phyloP scores from a whole-genome alignment of 1,140 invertebrate genomes.

The Saccostrea cuccullata region DNA sequence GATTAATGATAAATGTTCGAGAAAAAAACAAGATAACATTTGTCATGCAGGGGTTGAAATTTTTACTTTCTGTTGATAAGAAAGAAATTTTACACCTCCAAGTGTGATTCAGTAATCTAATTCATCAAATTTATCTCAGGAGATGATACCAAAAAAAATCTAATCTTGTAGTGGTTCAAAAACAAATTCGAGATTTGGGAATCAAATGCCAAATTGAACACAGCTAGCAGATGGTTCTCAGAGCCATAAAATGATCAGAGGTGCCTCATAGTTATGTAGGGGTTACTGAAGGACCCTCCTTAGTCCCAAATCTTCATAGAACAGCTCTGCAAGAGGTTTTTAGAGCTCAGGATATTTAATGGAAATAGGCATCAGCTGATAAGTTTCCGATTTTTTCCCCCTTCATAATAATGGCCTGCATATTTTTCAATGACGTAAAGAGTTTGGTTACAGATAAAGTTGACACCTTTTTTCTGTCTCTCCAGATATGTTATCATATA shows the following conservation, averaged over 20 bases:
- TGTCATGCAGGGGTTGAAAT: slow-evolving; percentile 6
- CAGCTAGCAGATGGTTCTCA: background rate
- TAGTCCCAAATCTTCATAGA: too few relatives aligned
- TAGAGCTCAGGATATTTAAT: background rate
- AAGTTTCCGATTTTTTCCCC: too few relatives aligned
- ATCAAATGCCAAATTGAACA: background rate
- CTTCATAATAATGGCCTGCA: background rate
- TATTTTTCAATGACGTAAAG: background rate
- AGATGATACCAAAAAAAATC: slow-evolving; percentile 20
- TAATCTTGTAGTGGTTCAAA: slow-evolving; percentile 22
- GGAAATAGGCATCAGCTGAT: background rate
- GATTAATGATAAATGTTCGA: background rate
- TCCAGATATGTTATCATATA: background rate
- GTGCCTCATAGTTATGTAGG: background rate
- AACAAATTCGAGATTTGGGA: background rate
- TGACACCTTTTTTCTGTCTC: background rate
- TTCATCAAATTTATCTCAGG: slow-evolving; percentile 23
- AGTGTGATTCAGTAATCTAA: slow-evolving; percentile 36
- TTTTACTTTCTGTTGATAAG: slow-evolving; percentile 18
- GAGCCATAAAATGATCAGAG: background rate
- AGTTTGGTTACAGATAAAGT: background rate
- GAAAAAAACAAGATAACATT: slow-evolving; percentile 26
- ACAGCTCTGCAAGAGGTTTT: background rate
- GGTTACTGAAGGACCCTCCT: too few relatives aligned
- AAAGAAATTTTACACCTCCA: slow-evolving; percentile 20